Evolutionary conservation across 2,113 vertebrate genomes (phyloP).

Genomic region (Sprattus sprattus): DNA sequence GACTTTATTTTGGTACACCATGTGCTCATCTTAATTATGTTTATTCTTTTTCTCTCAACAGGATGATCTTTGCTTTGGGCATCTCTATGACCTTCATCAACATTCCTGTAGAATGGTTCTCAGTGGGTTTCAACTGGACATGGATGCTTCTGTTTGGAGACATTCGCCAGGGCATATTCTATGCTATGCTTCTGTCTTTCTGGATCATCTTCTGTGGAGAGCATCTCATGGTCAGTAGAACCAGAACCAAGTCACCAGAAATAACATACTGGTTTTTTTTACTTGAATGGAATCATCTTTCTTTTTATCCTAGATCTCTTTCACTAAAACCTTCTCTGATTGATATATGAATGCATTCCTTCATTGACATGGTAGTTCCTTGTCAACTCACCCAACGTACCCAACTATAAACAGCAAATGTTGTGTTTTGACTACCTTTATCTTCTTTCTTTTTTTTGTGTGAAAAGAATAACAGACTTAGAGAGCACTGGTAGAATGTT

Average conservation of each 20-base stretch:
- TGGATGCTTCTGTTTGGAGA: conserved; percentile 98
- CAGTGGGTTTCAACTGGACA: conserved; percentile 95
- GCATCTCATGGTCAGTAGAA: conserved; percentile 89
- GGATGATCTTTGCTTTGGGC: conserved; percentile 93
- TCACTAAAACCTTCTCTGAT: no score
- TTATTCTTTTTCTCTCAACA: conserved; percentile 51
- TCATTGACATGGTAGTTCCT: no score
- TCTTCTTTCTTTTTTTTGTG: no score
- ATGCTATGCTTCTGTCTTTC: conserved; percentile 96
- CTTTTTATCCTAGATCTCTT: no score
- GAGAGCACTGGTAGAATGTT: no score
- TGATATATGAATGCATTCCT: no score
- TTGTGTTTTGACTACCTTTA: no score
- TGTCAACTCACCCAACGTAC: no score
- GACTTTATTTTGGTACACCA: no score
- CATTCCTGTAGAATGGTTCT: conserved; percentile 98
- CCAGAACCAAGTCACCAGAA: neutral
- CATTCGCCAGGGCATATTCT: conserved; percentile 96
- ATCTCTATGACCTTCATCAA: conserved; percentile 99
- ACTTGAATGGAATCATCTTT: neutral
- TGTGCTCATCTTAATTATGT: neutral
- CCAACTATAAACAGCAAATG: no score
- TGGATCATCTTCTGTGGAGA: conserved; percentile 99
- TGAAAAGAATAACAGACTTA: no score
- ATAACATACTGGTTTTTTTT: neutral